Evolutionary conservation across 2,888 invertebrate species (phyloP), one percentile per base, ranked within the genome.

Genomic region (Drosophila merina): DNA sequence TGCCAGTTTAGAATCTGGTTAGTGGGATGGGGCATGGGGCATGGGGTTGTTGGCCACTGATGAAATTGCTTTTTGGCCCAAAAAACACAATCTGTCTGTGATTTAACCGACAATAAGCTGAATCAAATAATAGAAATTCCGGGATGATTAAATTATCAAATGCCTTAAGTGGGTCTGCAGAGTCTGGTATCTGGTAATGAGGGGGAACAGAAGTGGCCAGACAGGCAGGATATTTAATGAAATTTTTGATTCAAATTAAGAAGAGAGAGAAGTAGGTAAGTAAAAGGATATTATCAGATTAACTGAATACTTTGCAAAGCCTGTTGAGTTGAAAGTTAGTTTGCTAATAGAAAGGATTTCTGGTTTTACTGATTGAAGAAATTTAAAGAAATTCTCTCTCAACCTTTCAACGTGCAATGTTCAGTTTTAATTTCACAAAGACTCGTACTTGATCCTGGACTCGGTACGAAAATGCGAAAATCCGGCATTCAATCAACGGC

Each of bases 141-240:
- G 25, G 48, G 33, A 59, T 68, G 54, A 70, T 70, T 70, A 55
- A 70, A 70, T 70, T 69, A 70, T 69, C 59, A 70, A 70, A 68
- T 47, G 44, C 44, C 50, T 50, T 45, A 59, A 69, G 54, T 33
- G 58, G 20, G 52, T 26, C 52, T 14, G 14, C 9, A 14, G 44
- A 26, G 14, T 38, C 20, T 20, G 20, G 20, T 20, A 20, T 20
- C 28, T n/a, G 31, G 30, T 51, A 38, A 50, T 50, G 50, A 50
- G 36, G 2, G 31, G 3, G 1, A 28, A 12, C 20, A 9, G 12
- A 7, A 7, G 20, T 6, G 4, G 14, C 5, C 3, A n/a, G 14
- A 4, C 33, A 25, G 49, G 3, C 14, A 25, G 4, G n/a, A 36
- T 20, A 25, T n/a, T 8, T 14, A 33, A 33, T 20, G 20, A 50